Evolutionary conservation across 2,797 vertebrate species (phyloP), one percentile per base, ranked within the genome.

Genomic region (Sebastes trivittatus): DNA sequence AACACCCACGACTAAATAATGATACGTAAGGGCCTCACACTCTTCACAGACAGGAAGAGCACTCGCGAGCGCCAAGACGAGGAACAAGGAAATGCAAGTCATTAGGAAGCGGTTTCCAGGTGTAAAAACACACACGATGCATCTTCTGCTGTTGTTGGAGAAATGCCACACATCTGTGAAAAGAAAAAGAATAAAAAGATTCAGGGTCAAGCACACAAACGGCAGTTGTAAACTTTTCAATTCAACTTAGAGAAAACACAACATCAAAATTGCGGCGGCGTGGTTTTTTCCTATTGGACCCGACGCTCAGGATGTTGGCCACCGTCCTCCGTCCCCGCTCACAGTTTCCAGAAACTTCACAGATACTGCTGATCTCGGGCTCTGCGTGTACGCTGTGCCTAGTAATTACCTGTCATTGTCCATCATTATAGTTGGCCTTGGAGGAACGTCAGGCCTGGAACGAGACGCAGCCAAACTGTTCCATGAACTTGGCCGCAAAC

Each of bases 361-460:
- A 81, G 78, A 90, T 89, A 81, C 88, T 79, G 87, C 87, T 84
- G 91, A 91, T 90, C 88, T 79, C 11, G 59, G 80, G 73, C 84
- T 80, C 83, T 72, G 42, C 61, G 6, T 83, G 87, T 82, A 77
- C 75, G 70, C 82, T 78, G 80, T 72, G 73, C 80, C 77, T 75
- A 75, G 88, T 93, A 95, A 94, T 95, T 92, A 93, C 88, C 89
- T 88, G 90, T 90, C 88, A 91, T 90, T 88, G 92, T 92, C 92
- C 85, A 80, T 94, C 91, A 91, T 91, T 88, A 83, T 34, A 84
- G 87, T 76, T 56, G 84, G 84, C 91, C 89, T 82, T 67, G 84
- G 81, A 90, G 82, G 87, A 86, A 88, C 78, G 88, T 93, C 90
- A 88, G 89, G 72, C 46, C 73, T 76, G 82, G 86, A 87, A 82